A percentile compares a stretch with the other conserved stretches of the same genome.
Conservation (phyloP, 2,797 vertebrate genomes). For the Myotis vivesi region DNA sequence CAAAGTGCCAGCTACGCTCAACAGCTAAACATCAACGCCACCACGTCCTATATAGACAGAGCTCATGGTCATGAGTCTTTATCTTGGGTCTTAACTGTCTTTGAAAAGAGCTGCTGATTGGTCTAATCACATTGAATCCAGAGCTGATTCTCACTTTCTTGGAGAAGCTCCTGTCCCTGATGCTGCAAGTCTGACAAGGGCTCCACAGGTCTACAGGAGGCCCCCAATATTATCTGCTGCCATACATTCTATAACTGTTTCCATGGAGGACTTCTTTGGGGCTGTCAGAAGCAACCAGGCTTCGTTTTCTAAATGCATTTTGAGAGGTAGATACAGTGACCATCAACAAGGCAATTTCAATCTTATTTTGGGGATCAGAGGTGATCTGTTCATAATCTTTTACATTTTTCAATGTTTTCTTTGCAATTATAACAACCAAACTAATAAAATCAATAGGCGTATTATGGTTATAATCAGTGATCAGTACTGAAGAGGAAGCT, state of each 20-base stretch:
- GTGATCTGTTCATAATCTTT: background rate
- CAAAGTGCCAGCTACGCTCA: background rate
- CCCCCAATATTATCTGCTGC: background rate
- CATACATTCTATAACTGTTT: accelerated
- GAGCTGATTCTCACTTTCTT: background rate
- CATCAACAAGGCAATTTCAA: background rate
- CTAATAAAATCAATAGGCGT: background rate
- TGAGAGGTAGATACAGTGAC: background rate
- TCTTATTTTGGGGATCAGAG: background rate
- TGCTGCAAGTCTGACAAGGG: background rate
- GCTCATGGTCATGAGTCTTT: background rate
- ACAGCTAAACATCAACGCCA: background rate
- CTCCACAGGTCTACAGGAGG: background rate
- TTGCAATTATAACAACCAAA: background rate
- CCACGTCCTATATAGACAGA: accelerated
- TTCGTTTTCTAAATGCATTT: background rate
- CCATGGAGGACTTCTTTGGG: background rate
- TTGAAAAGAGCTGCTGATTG: background rate
- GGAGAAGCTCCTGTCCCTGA: background rate
- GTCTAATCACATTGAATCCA: background rate
- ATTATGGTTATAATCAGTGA: background rate
- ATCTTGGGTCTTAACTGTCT: background rate
- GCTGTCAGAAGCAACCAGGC: background rate
- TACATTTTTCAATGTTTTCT: background rate
- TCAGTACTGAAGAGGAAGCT: background rate